phyloP scores from a whole-genome alignment of 2,113 vertebrate genomes.

The Brachyhypopomus gauderio region DNA sequence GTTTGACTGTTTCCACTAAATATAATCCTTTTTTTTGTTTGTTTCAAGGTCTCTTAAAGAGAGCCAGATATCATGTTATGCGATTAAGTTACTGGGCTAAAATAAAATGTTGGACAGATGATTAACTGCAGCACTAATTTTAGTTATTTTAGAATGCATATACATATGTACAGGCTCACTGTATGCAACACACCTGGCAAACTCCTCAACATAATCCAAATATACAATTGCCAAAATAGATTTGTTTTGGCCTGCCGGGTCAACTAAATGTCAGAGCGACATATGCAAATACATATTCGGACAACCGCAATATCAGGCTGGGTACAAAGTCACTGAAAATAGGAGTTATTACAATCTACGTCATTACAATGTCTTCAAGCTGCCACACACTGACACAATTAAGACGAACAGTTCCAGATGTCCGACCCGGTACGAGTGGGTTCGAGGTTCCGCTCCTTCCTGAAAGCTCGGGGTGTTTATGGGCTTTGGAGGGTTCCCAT shows the following conservation, averaged over 20 bases:
- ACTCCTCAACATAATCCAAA: no score
- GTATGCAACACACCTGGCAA: no score
- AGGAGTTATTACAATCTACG: background rate
- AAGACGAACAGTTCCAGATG: background rate
- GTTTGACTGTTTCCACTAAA: constrained; percentile 28
- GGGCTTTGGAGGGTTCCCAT: background rate
- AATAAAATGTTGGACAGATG: background rate
- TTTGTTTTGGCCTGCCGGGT: no score
- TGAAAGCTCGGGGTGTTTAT: no score
- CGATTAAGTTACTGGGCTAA: background rate
- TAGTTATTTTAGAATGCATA: background rate
- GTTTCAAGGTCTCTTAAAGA: background rate
- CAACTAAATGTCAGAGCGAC: background rate
- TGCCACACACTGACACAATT: constrained; percentile 12
- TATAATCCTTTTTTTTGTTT: background rate
- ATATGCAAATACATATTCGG: background rate
- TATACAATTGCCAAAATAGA: no score
- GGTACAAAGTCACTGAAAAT: background rate
- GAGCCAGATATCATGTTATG: background rate
- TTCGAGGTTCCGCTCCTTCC: no score
- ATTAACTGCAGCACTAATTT: background rate
- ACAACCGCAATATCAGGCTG: background rate
- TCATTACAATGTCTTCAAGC: background rate
- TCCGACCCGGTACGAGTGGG: background rate
- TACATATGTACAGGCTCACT: no score